Evolutionary conservation across 2,888 invertebrate species (phyloP).

Genomic region (Seladonia tumulorum): DNA sequence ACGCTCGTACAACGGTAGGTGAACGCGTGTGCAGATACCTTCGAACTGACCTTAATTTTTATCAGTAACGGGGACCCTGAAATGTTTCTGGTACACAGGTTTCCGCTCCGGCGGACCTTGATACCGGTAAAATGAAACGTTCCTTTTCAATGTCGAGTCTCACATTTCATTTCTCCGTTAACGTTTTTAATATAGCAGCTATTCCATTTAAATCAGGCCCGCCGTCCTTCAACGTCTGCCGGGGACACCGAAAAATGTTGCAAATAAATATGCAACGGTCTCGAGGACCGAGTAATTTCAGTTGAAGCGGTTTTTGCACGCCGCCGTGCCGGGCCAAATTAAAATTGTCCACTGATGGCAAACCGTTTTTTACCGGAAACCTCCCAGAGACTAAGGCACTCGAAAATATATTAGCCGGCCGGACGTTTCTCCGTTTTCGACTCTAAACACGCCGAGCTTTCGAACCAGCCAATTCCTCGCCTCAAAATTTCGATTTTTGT

Average conservation of each 20-base stretch:
- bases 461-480: too few species aligned
- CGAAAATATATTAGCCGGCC: too few species aligned
- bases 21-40: too few species aligned
- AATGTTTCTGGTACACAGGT: neutral
- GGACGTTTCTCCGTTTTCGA: neutral
- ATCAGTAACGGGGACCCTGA: neutral
- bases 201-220: neutral
- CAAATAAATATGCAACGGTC: neutral
- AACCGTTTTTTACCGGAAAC: neutral
- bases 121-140: conserved; percentile 4
- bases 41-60: conserved; percentile 19
- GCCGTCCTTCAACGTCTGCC: neutral
- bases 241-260: neutral
- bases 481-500: too few species aligned
- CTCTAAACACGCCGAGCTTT: too few species aligned
- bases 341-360: neutral
- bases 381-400: neutral
- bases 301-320: neutral
- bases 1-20: too few species aligned
- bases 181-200: neutral
- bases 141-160: conserved; percentile 5
- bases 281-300: neutral
- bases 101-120: neutral
- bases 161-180: conserved; percentile 7
- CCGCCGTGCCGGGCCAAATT: neutral